phyloP scores from a whole-genome alignment of 2,888 invertebrate genomes.

The Meteorus colon region DNA sequence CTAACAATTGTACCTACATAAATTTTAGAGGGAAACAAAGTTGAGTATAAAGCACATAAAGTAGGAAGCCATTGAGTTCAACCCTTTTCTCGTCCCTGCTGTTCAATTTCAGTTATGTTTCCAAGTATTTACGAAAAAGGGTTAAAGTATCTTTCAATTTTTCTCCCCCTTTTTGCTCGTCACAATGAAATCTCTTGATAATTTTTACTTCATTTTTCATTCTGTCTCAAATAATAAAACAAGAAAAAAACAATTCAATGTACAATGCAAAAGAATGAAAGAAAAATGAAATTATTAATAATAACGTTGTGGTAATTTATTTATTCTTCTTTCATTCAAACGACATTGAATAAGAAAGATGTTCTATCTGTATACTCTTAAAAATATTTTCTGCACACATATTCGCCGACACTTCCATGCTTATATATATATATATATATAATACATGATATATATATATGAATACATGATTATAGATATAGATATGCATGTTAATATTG shows the following conservation, averaged over 20 bases:
- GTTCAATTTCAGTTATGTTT: constrained; percentile 13
- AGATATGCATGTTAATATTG: constrained; percentile 28
- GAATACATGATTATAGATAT: constrained; percentile 11
- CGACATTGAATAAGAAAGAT: constrained; percentile 2
- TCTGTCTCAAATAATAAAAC: background rate
- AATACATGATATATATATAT: constrained; percentile 5
- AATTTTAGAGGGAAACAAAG: background rate
- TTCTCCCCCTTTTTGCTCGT: no score
- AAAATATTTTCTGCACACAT: constrained; percentile 33
- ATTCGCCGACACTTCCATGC: constrained; percentile 40
- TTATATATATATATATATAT: background rate
- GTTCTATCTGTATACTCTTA: background rate
- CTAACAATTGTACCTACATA: background rate
- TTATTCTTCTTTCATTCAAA: background rate
- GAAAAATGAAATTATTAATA: background rate
- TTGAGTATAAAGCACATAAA: background rate
- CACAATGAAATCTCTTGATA: background rate
- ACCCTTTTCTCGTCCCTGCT: background rate
- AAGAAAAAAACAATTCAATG: background rate
- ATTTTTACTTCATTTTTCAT: background rate
- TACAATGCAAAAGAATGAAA: background rate
- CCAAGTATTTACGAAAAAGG: background rate
- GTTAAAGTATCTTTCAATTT: background rate
- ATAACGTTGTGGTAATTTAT: background rate
- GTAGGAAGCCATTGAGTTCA: background rate